Evolutionary conservation across 2,797 vertebrate genomes (phyloP).

Genomic region (Oryzias sinensis): DNA sequence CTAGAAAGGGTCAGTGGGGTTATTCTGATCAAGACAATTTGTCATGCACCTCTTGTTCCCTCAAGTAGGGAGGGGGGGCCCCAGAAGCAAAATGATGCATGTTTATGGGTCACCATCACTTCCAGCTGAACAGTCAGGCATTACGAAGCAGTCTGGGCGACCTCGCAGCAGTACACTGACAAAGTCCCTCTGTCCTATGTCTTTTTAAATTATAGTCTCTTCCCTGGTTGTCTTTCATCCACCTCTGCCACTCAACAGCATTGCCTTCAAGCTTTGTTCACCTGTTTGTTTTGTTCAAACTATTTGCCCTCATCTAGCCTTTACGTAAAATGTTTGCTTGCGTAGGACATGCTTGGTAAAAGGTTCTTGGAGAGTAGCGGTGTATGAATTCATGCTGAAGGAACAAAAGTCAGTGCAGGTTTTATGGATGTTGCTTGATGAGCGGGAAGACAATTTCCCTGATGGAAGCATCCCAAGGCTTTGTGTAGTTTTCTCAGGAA

Average conservation of each 20-base stretch:
- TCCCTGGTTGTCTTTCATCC: conserved; percentile 12
- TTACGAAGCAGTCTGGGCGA: conserved; percentile 47
- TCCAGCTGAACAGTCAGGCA: conserved; percentile 62
- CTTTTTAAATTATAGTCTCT: conserved; percentile 51
- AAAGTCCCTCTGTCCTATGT: conserved; percentile 68
- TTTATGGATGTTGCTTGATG: conserved; percentile 37
- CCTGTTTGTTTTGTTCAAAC: conserved; percentile 26
- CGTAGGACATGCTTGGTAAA: conserved; percentile 29
- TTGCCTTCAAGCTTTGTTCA: conserved; percentile 34
- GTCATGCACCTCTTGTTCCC: conserved; percentile 58
- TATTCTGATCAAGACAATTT: conserved; percentile 48
- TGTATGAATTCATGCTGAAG: conserved; percentile 36
- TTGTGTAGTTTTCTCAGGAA: conserved; percentile 26
- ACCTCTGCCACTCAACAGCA: conserved; percentile 21
- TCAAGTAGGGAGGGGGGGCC: conserved; percentile 31
- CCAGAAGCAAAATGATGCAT: conserved; percentile 60
- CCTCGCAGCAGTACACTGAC: conserved; percentile 58
- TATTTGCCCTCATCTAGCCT: conserved; percentile 16
- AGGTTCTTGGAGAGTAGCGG: conserved; percentile 25
- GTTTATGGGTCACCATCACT: conserved; percentile 53
- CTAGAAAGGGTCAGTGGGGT: conserved; percentile 35
- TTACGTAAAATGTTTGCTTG: conserved; percentile 22
- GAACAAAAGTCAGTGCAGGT: conserved; percentile 27
- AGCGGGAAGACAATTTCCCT: conserved; percentile 37
- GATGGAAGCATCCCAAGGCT: conserved; percentile 17